Evolutionary conservation across 2,113 vertebrate species (phyloP).

Genomic region (Thryonomys swinderianus): DNA sequence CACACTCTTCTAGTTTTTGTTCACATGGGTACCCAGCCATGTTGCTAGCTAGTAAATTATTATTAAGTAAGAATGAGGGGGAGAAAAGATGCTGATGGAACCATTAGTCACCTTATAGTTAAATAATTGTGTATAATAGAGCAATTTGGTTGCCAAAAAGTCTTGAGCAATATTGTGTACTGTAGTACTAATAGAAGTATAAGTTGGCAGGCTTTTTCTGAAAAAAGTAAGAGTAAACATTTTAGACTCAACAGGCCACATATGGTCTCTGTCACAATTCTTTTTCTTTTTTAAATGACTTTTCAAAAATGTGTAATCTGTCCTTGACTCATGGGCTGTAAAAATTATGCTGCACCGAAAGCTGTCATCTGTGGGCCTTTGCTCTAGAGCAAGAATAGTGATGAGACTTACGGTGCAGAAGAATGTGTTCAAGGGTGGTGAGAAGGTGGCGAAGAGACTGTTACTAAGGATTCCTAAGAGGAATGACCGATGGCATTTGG

Average conservation of each 20-base stretch:
- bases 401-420: not conserved
- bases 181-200: not conserved
- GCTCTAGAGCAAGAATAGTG: not conserved
- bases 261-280: conserved; percentile 14
- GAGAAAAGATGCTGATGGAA: not conserved
- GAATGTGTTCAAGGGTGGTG: not conserved
- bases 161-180: not conserved
- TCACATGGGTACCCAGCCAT: not conserved
- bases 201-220: conserved; percentile 24
- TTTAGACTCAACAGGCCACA: not conserved
- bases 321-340: not conserved
- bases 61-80: not conserved
- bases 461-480: not conserved
- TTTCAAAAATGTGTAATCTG: conserved; percentile 15
- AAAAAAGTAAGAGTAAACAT: conserved; percentile 49
- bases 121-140: not conserved
- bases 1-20: not conserved
- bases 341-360: not conserved
- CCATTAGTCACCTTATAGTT: not conserved
- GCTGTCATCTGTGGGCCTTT: not conserved
- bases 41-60: not conserved
- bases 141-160: not conserved
- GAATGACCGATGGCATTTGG: not conserved
- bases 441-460: not conserved
- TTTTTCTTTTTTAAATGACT: not conserved